Evolutionary conservation across 2,113 vertebrate species (phyloP).

Genomic region (Vidua chalybeata): DNA sequence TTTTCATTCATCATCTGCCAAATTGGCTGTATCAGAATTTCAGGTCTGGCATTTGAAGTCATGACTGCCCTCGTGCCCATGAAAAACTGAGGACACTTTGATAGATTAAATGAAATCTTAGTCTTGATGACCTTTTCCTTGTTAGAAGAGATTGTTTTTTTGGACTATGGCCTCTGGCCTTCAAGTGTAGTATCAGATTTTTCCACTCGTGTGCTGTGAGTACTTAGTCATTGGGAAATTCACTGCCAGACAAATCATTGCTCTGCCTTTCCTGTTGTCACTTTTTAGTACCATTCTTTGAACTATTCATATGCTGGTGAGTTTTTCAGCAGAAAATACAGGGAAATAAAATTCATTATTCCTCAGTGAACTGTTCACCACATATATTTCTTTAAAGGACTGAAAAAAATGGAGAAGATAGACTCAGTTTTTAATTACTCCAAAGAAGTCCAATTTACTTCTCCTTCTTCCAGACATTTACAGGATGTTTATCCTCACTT

Average conservation of each 20-base stretch:
- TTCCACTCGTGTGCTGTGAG: conserved; percentile 35
- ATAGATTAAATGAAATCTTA: conserved; percentile 21
- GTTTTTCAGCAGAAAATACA: conserved; percentile 5
- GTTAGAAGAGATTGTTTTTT: conserved; percentile 12
- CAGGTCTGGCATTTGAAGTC: conserved; percentile 10
- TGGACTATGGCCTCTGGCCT: conserved; percentile 40
- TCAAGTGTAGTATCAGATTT: conserved; percentile 34
- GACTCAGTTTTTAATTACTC: not conserved
- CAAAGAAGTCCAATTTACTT: not conserved
- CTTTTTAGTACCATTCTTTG: conserved; percentile 47
- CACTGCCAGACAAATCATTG: conserved; percentile 8
- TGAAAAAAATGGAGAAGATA: not conserved
- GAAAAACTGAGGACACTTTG: conserved; percentile 17
- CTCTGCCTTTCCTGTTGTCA: conserved; percentile 57
- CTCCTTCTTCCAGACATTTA: not conserved
- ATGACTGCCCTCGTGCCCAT: not conserved
- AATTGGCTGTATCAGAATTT: not conserved
- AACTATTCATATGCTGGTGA: conserved; percentile 24
- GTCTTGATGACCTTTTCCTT: conserved; percentile 47
- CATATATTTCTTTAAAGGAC: not conserved
- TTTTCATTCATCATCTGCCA: conserved; percentile 43
- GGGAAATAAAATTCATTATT: not conserved
- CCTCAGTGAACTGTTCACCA: not conserved
- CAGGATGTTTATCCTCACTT: conserved; percentile 1
- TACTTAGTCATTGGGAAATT: conserved; percentile 42